Percentiles rank a stretch among this genome's conserved stretches.
Conservation (phyloP, 2,113 vertebrate species). For the Salvelinus namaycush region DNA sequence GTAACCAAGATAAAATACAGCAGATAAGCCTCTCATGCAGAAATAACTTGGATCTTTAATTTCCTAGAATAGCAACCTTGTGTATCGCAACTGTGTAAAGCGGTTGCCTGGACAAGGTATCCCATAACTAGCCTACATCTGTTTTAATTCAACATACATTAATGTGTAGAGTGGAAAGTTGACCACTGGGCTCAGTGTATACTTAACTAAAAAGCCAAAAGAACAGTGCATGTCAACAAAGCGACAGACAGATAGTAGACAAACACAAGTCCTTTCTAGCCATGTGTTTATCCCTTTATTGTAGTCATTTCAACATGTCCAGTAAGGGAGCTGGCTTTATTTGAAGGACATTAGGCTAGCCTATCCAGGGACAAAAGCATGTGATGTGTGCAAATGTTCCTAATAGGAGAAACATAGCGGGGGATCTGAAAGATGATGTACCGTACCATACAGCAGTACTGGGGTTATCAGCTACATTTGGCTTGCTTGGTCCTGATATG, state of each 20-base stretch:
- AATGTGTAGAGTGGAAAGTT: too few species aligned
- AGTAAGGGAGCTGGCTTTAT: slow-evolving; percentile 42
- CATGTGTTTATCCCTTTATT: slow-evolving; percentile 40
- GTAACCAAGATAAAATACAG: not conserved
- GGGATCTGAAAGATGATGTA: too few species aligned
- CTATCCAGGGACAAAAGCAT: slow-evolving; percentile 17
- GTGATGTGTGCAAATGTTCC: slow-evolving; percentile 58
- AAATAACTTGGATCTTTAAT: too few species aligned
- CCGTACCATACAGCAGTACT: too few species aligned
- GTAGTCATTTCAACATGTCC: slow-evolving; percentile 48
- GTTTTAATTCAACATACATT: too few species aligned
- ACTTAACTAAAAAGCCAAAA: not conserved
- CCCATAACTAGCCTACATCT: too few species aligned
- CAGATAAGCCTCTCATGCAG: not conserved
- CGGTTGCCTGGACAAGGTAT: too few species aligned
- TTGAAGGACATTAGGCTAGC: slow-evolving; percentile 43
- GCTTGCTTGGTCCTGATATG: too few species aligned
- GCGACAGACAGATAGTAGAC: slow-evolving; percentile 25
- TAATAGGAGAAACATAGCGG: slow-evolving; percentile 41
- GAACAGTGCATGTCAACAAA: slow-evolving; percentile 16
- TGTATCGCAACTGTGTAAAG: too few species aligned
- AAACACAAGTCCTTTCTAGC: slow-evolving; percentile 30
- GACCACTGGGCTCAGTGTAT: too few species aligned
- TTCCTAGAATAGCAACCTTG: too few species aligned
- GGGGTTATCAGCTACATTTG: too few species aligned